These are phyloP conservation scores for Sesamia inferens DNA, from an alignment of 2,888 invertebrate genomes.

Conservation along the genomic window DNA sequence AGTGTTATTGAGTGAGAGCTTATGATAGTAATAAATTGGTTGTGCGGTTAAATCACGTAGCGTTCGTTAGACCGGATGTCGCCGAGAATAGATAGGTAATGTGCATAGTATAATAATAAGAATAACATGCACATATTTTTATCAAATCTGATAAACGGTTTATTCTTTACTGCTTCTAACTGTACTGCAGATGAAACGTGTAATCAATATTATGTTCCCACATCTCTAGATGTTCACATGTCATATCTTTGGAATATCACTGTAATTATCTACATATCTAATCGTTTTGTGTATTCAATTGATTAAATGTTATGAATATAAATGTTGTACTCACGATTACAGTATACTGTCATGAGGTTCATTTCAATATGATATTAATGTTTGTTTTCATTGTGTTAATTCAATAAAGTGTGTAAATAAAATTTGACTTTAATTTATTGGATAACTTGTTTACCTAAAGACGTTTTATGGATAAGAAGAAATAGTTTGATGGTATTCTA, in stretches of 20 bases:
- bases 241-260: constrained; percentile 87
- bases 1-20: constrained; percentile 55
- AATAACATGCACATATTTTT: constrained; percentile 55
- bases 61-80: constrained; percentile 56
- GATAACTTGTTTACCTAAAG: neutral
- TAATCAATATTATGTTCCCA: constrained; percentile 58
- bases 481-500: neutral
- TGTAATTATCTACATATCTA: constrained; percentile 88
- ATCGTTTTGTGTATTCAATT: constrained; percentile 87
- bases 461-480: neutral
- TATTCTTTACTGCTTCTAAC: constrained; percentile 53
- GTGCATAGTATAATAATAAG: constrained; percentile 52
- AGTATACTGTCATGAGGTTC: constrained; percentile 86
- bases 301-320: constrained; percentile 86
- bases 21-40: constrained; percentile 66
- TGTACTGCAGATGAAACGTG: constrained; percentile 55
- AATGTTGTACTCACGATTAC: constrained; percentile 89
- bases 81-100: constrained; percentile 57
- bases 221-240: constrained; percentile 71
- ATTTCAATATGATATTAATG: constrained; percentile 85
- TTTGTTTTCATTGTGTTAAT: constrained; percentile 90
- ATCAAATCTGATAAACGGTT: constrained; percentile 46
- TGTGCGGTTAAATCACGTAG: constrained; percentile 59
- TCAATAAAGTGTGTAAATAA: constrained; percentile 91
- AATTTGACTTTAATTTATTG: constrained; percentile 59